Conservation (phyloP, 1,140 invertebrate genomes). For the Diorhabda sublineata region DNA sequence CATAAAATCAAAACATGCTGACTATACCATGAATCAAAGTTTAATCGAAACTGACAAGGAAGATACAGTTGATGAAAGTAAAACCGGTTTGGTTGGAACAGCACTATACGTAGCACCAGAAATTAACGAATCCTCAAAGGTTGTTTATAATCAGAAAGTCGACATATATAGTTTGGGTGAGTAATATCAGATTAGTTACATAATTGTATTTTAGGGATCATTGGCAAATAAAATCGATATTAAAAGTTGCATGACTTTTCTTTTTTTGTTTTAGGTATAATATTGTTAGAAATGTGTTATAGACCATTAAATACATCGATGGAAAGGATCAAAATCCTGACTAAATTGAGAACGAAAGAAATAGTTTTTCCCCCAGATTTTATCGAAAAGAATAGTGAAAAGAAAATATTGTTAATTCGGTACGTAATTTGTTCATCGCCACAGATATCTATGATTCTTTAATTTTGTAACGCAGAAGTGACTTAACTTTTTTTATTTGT, state of each 20-base stretch:
- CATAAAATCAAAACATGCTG: slow-evolving; percentile 48
- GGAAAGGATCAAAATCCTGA: slow-evolving; percentile 79
- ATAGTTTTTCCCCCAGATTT: slow-evolving; percentile 58
- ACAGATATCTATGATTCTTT: too few species aligned
- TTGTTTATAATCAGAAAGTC: slow-evolving; percentile 88
- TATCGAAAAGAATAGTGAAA: slow-evolving; percentile 42
- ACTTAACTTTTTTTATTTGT: too few species aligned
- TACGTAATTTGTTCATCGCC: slow-evolving; percentile 19
- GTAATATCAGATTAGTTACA: background rate
- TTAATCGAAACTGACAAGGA: slow-evolving; percentile 31
- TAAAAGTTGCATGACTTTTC: too few species aligned
- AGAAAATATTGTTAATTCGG: slow-evolving; percentile 50
- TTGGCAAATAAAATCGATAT: too few species aligned
- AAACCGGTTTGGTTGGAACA: slow-evolving; percentile 86
- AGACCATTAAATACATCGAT: slow-evolving; percentile 76
- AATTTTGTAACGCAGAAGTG: too few species aligned
- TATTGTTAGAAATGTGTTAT: slow-evolving; percentile 93
- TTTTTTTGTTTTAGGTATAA: slow-evolving; percentile 66
- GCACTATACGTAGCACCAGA: slow-evolving; percentile 92
- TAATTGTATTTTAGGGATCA: too few species aligned
- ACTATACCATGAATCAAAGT: slow-evolving; percentile 23
- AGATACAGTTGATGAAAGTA: slow-evolving; percentile 48
- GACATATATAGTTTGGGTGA: slow-evolving; percentile 76
- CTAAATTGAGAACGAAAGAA: slow-evolving; percentile 61
- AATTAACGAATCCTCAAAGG: slow-evolving; percentile 61